These are phyloP conservation scores for Scaptomyza graminum DNA, from an alignment of 1,140 invertebrate species.

Conservation along the genomic window DNA sequence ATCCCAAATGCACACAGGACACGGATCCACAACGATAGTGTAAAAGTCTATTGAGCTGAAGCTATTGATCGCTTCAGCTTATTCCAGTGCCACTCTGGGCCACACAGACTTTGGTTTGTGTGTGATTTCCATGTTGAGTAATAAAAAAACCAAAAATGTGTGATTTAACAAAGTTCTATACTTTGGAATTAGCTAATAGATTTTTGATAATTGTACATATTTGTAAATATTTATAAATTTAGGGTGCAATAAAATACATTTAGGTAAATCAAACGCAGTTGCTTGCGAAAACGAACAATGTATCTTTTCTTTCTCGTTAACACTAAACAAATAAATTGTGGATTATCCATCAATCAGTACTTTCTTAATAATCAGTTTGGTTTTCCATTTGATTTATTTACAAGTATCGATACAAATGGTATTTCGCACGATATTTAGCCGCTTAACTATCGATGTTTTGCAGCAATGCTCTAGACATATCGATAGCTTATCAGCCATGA, in stretches of 20 bases:
- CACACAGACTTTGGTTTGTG: conserved; percentile 62
- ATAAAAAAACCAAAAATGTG: conserved; percentile 61
- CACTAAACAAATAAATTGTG: too few relatives aligned
- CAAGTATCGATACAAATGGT: conserved; percentile 17
- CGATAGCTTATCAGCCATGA: conserved; percentile 2
- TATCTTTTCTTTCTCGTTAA: too few relatives aligned
- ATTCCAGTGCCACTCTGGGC: conserved; percentile 65
- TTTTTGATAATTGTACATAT: conserved; percentile 65
- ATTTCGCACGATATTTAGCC: background rate
- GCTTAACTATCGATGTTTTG: background rate
- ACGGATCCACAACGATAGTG: conserved; percentile 33
- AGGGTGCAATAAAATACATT: conserved; percentile 59
- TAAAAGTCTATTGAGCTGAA: conserved; percentile 7
- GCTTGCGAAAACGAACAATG: background rate
- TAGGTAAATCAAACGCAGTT: conserved; percentile 21
- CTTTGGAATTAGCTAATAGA: conserved; percentile 53
- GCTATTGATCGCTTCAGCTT: conserved; percentile 31
- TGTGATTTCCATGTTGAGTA: conserved; percentile 50
- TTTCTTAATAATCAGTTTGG: too few relatives aligned
- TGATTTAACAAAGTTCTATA: conserved; percentile 73
- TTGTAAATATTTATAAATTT: conserved; percentile 60
- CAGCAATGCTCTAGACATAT: background rate
- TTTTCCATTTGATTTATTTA: background rate
- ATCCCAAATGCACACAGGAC: conserved; percentile 21
- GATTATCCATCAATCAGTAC: too few relatives aligned